These are phyloP conservation scores for Himantopus leucocephalus DNA, from an alignment of 2,113 vertebrate species.

Conservation along the genomic window DNA sequence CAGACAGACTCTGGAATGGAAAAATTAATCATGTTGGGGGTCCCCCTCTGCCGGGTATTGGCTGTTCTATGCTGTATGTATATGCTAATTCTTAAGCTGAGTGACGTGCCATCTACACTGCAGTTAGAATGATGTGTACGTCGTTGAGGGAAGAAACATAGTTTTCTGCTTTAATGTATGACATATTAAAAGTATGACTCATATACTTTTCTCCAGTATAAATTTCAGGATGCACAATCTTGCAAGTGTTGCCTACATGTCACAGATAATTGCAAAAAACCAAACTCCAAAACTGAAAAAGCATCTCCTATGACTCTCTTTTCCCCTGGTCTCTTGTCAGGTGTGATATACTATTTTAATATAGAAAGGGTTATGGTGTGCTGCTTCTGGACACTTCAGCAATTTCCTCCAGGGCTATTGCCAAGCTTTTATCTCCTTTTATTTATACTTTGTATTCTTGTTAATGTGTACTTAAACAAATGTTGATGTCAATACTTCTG, in stretches of 20 bases:
- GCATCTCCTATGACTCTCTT: neutral
- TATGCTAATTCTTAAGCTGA: neutral
- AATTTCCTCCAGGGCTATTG: constrained; percentile 38
- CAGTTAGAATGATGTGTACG: neutral
- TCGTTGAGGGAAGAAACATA: neutral
- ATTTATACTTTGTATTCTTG: constrained; percentile 37
- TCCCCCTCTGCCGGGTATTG: neutral
- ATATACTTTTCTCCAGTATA: neutral
- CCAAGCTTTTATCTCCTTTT: constrained; percentile 39
- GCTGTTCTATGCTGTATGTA: neutral
- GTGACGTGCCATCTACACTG: neutral
- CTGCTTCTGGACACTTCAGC: constrained; percentile 56
- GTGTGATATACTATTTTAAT: constrained; percentile 74
- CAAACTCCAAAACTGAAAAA: neutral
- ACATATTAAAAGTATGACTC: neutral
- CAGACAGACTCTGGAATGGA: neutral
- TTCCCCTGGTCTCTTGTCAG: constrained; percentile 51
- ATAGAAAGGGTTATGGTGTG: constrained; percentile 43
- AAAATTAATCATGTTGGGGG: neutral
- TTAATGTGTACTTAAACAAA: constrained; percentile 44
- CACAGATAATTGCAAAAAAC: neutral
- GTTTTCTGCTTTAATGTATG: neutral
- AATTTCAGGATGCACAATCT: neutral
- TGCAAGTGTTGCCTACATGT: neutral
- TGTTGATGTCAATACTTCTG: constrained; percentile 34